Percentiles rank a stretch among this genome's conserved stretches.
phyloP scores from a whole-genome alignment of 2,113 vertebrate species.

The Megalops atlanticus region DNA sequence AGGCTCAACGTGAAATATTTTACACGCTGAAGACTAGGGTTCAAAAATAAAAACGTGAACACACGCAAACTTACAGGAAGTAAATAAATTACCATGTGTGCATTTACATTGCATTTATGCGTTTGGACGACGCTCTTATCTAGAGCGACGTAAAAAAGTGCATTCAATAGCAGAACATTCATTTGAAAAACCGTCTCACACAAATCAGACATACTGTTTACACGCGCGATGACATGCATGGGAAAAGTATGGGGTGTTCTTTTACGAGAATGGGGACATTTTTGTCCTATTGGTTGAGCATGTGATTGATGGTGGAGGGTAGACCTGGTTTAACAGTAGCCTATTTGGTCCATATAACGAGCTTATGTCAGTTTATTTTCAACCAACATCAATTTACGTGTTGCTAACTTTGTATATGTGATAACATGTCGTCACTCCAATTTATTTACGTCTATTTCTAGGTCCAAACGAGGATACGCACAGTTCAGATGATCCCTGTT shows the following conservation, averaged over 20 bases:
- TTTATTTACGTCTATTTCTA: constrained; percentile 26
- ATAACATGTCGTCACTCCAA: background rate
- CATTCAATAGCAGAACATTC: too few relatives aligned
- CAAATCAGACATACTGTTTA: background rate
- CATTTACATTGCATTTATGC: too few relatives aligned
- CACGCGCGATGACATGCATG: background rate
- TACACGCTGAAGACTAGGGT: constrained; percentile 25
- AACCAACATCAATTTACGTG: background rate
- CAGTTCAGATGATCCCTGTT: constrained; percentile 53
- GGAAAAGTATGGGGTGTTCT: background rate
- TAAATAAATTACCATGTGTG: too few relatives aligned
- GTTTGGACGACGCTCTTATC: too few relatives aligned
- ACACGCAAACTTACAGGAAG: constrained; percentile 4
- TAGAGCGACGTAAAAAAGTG: too few relatives aligned
- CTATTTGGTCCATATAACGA: background rate
- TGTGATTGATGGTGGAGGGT: background rate
- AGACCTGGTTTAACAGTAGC: background rate
- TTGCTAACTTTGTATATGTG: background rate
- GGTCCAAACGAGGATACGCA: constrained; percentile 51
- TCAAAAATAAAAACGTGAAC: constrained; percentile 24
- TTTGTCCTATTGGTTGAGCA: background rate
- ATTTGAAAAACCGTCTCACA: background rate
- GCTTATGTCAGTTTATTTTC: background rate
- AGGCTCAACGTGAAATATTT: constrained; percentile 1
- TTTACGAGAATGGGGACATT: background rate